phyloP scores from a whole-genome alignment of 2,797 vertebrate genomes.

The Ibycter americanus region DNA sequence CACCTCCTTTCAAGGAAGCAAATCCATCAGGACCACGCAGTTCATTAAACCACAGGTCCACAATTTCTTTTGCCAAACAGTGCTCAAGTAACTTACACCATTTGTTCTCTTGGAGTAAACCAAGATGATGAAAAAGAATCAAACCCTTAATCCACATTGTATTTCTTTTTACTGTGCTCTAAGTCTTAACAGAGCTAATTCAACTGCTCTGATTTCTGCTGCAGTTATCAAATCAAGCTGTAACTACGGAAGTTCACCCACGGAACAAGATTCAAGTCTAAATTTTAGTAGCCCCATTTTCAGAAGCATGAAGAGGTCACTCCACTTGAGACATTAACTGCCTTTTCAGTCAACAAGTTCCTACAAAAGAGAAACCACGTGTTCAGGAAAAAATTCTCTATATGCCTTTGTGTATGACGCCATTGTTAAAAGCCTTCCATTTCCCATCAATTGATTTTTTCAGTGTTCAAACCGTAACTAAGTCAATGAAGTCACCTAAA shows the following conservation, averaged over 20 bases:
- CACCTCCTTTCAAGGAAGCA: background rate
- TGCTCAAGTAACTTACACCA: background rate
- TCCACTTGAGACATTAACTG: background rate
- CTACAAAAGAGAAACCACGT: background rate
- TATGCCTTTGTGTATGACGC: accelerated
- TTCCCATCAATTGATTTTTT: background rate
- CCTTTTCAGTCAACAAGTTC: background rate
- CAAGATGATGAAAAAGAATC: background rate
- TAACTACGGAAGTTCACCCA: background rate
- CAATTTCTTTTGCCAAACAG: background rate
- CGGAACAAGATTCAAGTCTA: background rate
- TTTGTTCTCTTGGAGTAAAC: background rate
- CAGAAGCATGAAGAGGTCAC: background rate
- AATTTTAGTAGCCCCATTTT: background rate
- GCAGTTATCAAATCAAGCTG: background rate
- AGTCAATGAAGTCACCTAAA: background rate
- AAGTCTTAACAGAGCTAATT: background rate
- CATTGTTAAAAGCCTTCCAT: background rate
- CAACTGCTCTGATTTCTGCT: background rate
- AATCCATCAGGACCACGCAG: background rate
- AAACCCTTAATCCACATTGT: background rate
- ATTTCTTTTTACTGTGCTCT: background rate
- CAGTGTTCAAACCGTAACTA: background rate
- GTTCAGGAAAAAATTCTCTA: background rate
- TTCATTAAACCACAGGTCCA: background rate